phyloP scores from a whole-genome alignment of 37 sponge, comb jelly and placozoan species.

The Spongilla lacustris region DNA sequence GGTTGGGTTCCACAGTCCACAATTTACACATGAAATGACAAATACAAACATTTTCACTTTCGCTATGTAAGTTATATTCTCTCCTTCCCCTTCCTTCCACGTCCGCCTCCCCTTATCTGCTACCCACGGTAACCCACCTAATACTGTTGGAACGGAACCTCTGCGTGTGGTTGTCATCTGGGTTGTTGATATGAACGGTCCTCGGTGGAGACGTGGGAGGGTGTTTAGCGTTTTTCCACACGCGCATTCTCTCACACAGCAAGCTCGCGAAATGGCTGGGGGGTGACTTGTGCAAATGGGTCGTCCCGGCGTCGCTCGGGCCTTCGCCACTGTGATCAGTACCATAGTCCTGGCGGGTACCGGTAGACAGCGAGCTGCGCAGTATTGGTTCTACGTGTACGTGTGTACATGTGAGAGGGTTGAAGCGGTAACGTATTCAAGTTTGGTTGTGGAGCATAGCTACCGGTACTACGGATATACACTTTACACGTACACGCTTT shows the following conservation, averaged over 20 bases:
- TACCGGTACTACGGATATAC: no score
- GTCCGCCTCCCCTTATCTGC: neutral
- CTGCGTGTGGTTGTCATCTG: conserved; percentile 13
- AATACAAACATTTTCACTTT: no score
- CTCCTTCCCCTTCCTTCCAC: neutral
- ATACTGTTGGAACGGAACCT: conserved; percentile 61
- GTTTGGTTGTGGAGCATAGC: no score
- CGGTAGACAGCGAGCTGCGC: neutral
- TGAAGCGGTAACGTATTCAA: neutral
- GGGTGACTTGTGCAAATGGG: neutral
- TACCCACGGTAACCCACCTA: conserved; percentile 45
- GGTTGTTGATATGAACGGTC: conserved; percentile 35
- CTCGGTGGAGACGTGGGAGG: neutral
- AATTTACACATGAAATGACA: no score
- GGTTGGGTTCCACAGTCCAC: no score
- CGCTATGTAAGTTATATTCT: neutral
- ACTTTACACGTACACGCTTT: no score
- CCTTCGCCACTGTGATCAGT: neutral
- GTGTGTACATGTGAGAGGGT: neutral
- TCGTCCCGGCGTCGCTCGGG: neutral
- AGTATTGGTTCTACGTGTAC: neutral
- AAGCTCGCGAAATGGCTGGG: neutral
- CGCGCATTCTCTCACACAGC: neutral
- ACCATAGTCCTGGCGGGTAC: neutral
- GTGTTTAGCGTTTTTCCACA: neutral